Percentiles rank a stretch among this genome's conserved stretches.
phyloP scores from a whole-genome alignment of 1,140 invertebrate genomes.

The Neodiprion lecontei region DNA sequence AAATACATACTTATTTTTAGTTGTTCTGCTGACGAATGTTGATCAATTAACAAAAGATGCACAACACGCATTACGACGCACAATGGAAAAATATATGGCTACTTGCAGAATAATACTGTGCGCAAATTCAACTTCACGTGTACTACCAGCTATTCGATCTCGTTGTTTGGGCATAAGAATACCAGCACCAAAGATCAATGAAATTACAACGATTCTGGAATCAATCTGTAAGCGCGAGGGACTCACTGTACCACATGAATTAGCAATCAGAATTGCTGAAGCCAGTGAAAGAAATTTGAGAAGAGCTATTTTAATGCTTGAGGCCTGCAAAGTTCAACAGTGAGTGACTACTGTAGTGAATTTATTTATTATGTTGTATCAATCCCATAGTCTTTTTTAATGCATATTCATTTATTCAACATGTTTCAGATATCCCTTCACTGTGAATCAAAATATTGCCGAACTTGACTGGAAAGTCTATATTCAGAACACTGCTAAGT shows the following conservation, averaged over 20 bases:
- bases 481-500: constrained; percentile 84
- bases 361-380: background rate
- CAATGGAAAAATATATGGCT: constrained; percentile 98
- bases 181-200: constrained; percentile 80
- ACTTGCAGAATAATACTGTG: constrained; percentile 96
- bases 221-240: constrained; percentile 87
- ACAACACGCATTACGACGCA: constrained; percentile 95
- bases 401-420: background rate
- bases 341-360: constrained; percentile 46
- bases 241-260: constrained; percentile 76
- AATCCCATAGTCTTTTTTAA: background rate
- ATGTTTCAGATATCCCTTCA: constrained; percentile 77
- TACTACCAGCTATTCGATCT: constrained; percentile 95
- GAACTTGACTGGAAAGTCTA: constrained; percentile 95
- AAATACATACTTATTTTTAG: constrained; percentile 60
- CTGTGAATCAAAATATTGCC: constrained; percentile 79
- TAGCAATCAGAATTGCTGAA: constrained; percentile 81
- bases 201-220: constrained; percentile 76
- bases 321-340: constrained; percentile 92
- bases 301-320: constrained; percentile 91
- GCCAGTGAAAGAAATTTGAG: constrained; percentile 91
- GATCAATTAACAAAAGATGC: constrained; percentile 97
- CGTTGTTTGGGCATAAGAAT: constrained; percentile 92
- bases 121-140: constrained; percentile 92
- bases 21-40: constrained; percentile 94